Conservation (phyloP, 2,888 invertebrate species). For the Eledona agricola region DNA sequence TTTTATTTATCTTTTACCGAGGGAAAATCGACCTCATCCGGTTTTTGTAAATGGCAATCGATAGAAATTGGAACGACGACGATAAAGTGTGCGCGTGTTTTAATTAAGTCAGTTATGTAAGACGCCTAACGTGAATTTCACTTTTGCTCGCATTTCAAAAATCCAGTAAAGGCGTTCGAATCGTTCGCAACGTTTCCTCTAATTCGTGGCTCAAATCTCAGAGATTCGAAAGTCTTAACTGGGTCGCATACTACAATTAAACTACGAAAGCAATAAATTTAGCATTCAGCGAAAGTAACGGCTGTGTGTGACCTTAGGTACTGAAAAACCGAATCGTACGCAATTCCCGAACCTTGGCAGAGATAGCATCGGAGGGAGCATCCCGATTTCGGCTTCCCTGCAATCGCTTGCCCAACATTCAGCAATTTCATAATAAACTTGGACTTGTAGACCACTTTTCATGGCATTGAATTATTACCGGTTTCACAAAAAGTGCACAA, state of each 20-base stretch:
- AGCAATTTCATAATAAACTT: conserved; percentile 15
- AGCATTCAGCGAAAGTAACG: conserved; percentile 18
- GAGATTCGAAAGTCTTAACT: background rate
- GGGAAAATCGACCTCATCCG: conserved; percentile 7
- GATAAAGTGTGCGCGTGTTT: conserved; percentile 1
- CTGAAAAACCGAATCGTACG: conserved; percentile 10
- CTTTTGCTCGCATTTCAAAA: conserved; percentile 28
- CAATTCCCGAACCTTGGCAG: conserved; percentile 19
- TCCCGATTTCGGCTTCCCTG: conserved; percentile 11
- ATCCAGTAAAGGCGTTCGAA: conserved; percentile 10
- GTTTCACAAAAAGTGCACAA: no score
- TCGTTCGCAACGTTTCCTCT: conserved; percentile 12
- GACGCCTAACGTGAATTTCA: conserved; percentile 26
- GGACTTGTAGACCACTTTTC: conserved; percentile 8
- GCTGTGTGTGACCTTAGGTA: conserved; percentile 15
- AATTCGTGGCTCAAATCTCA: background rate
- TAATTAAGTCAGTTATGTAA: conserved; percentile 35
- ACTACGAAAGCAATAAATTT: conserved; percentile 10
- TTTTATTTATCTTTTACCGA: conserved; percentile 37
- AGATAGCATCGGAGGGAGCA: conserved; percentile 18
- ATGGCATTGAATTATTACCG: conserved; percentile 9
- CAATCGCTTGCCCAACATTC: background rate
- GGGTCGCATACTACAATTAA: no score
- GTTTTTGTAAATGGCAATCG: background rate
- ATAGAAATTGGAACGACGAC: conserved; percentile 4